Evolutionary conservation across 1,140 invertebrate genomes (phyloP).

Genomic region (Papilio aristodemus): DNA sequence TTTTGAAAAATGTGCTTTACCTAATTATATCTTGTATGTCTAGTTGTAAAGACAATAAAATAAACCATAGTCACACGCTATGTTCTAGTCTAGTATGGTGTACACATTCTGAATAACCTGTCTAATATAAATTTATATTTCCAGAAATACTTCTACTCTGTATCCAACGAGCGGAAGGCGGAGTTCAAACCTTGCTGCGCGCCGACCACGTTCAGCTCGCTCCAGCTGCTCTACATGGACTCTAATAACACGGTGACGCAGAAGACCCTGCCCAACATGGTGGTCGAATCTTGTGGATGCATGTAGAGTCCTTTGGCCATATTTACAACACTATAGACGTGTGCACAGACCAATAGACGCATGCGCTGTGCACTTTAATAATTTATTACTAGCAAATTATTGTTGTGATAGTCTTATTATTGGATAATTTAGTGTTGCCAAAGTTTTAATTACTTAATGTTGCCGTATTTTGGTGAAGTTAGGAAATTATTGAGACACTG

Average conservation of each 20-base stretch:
- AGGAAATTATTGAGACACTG: too few species aligned
- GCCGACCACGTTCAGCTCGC: slow-evolving; percentile 87
- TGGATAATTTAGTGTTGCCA: background rate
- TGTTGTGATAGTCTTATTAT: slow-evolving; percentile 2
- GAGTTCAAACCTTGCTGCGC: slow-evolving; percentile 89
- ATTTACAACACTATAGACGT: too few species aligned
- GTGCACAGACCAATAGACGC: too few species aligned
- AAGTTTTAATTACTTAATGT: slow-evolving; percentile 5
- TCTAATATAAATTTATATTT: slow-evolving; percentile 48
- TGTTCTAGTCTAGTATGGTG: too few species aligned
- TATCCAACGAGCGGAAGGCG: slow-evolving; percentile 61
- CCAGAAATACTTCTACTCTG: slow-evolving; percentile 83
- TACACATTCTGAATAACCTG: too few species aligned
- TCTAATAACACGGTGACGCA: slow-evolving; percentile 87
- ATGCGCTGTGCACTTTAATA: slow-evolving; percentile 20
- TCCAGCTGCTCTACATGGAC: slow-evolving; percentile 87
- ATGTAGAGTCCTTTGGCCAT: slow-evolving; percentile 81
- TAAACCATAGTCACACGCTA: too few species aligned
- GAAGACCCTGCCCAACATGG: slow-evolving; percentile 90
- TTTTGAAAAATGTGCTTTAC: too few species aligned
- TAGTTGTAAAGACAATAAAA: too few species aligned
- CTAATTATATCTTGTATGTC: too few species aligned
- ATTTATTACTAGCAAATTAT: slow-evolving; percentile 14
- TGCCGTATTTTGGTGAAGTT: background rate
- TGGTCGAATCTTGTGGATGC: slow-evolving; percentile 90